Evolutionary conservation across 2,113 vertebrate species (phyloP).

Genomic region (Harpagus bidentatus): DNA sequence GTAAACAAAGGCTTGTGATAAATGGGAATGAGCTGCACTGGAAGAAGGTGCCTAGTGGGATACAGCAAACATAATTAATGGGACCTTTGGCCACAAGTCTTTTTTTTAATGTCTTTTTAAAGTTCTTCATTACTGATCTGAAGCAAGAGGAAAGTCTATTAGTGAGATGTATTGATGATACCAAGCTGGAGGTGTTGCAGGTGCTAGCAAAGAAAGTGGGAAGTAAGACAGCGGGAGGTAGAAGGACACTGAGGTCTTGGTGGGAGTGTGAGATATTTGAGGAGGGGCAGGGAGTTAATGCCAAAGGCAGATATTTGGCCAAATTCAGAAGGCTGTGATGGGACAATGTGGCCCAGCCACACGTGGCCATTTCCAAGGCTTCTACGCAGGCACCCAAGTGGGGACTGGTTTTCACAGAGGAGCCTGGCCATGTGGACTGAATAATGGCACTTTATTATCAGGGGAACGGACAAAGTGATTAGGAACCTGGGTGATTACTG

Average conservation of each 20-base stretch:
- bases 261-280: not conserved
- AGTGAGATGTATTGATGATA: not conserved
- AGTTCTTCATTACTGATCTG: conserved; percentile 49
- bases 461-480: not conserved
- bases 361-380: not conserved
- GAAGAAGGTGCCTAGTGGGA: conserved; percentile 30
- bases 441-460: not conserved
- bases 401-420: not conserved
- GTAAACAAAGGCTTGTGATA: conserved; percentile 42
- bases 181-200: not conserved
- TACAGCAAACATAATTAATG: conserved; percentile 42
- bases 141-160: conserved; percentile 17
- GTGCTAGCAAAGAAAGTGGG: not conserved
- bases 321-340: not conserved
- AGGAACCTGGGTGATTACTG: not conserved
- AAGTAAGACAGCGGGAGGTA: not conserved
- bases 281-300: not conserved
- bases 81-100: conserved; percentile 50
- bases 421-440: not conserved
- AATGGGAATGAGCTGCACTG: conserved; percentile 9
- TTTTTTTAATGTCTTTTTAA: conserved; percentile 54
- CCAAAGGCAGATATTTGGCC: not conserved
- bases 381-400: not conserved
- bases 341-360: not conserved
- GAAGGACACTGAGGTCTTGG: not conserved